Evolutionary conservation across 2,888 invertebrate species (phyloP).

Genomic region (Laothoe populi): DNA sequence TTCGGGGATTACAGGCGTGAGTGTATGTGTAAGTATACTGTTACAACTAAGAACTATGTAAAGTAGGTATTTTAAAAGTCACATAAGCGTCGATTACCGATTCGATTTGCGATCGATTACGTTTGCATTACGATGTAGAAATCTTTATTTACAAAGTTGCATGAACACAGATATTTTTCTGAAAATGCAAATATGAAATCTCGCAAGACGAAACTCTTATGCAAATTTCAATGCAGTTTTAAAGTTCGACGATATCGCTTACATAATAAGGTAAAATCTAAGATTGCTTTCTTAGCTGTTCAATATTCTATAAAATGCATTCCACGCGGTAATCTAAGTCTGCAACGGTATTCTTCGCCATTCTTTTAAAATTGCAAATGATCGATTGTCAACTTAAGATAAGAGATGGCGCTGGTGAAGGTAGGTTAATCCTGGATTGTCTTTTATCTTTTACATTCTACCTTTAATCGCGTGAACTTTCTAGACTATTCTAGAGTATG

Average conservation of each 20-base stretch:
- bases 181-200: slow-evolving; percentile 5
- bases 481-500: no score
- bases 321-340: background rate
- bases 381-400: background rate
- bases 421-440: background rate
- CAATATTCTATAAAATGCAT: slow-evolving; percentile 14
- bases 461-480: no score
- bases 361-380: slow-evolving; percentile 1
- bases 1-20: no score
- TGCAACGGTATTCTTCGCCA: background rate
- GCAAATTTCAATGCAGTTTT: background rate
- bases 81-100: no score
- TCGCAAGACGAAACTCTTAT: background rate
- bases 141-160: background rate
- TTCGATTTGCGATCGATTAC: no score
- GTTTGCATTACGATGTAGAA: background rate
- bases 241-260: slow-evolving; percentile 22
- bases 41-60: no score
- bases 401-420: background rate
- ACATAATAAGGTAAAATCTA: slow-evolving; percentile 11
- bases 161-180: background rate
- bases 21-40: no score
- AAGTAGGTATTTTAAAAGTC: no score
- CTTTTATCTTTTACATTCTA: background rate
- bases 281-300: slow-evolving; percentile 8